A percentile compares a stretch with the other conserved stretches of the same genome.
phyloP scores from a whole-genome alignment of 2,113 vertebrate genomes.

The Lagopus muta region DNA sequence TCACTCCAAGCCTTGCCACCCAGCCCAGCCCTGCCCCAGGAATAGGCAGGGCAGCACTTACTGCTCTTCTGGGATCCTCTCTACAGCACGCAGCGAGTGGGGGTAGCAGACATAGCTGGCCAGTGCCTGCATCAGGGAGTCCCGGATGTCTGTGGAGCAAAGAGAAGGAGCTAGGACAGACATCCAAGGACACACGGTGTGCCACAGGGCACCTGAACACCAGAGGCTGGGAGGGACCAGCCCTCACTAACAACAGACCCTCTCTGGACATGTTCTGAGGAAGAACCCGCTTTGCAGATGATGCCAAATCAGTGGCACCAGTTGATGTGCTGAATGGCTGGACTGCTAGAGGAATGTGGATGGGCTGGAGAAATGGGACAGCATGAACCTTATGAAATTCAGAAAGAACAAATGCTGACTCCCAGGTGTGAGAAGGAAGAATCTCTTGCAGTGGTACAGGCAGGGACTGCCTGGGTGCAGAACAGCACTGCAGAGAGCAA shows the following conservation, averaged over 20 bases:
- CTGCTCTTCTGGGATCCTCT: constrained; percentile 96
- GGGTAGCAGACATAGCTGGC: constrained; percentile 99
- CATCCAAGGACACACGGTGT: background rate
- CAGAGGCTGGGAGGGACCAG: background rate
- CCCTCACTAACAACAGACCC: no score
- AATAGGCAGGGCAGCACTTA: constrained; percentile 78
- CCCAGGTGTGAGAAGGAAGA: background rate
- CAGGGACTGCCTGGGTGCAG: background rate
- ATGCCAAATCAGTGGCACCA: background rate
- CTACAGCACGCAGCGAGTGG: constrained; percentile 94
- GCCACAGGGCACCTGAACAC: background rate
- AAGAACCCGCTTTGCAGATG: background rate
- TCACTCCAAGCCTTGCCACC: background rate
- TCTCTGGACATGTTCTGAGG: background rate
- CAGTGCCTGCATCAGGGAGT: constrained; percentile 97
- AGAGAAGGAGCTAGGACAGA: background rate
- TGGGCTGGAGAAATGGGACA: background rate
- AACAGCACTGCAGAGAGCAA: background rate
- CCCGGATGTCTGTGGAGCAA: constrained; percentile 90
- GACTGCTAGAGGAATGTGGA: background rate
- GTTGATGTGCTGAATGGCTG: background rate
- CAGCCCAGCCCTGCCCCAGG: background rate
- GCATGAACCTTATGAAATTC: background rate
- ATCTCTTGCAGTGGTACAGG: background rate
- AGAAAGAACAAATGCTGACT: background rate